phyloP scores from a whole-genome alignment of 53 echinoderm and acorn worm species.

The Arbacia lixula region DNA sequence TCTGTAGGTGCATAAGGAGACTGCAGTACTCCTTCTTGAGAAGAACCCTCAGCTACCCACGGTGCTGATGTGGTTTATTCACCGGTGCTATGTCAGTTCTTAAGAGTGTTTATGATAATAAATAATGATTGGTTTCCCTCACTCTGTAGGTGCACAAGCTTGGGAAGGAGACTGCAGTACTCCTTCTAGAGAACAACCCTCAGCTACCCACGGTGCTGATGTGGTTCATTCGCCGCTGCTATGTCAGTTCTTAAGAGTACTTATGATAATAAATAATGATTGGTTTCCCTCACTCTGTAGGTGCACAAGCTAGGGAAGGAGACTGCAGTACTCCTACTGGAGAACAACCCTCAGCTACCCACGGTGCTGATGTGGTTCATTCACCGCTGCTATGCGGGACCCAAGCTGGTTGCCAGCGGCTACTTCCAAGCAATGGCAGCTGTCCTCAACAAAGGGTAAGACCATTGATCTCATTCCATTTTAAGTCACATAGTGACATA shows the following conservation, averaged over 20 bases:
- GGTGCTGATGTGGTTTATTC: constrained; percentile 82
- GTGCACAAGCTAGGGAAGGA: constrained; percentile 91
- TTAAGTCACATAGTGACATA: too few species aligned
- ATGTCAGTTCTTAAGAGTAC: too few species aligned
- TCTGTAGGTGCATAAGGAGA: too few species aligned
- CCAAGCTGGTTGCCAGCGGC: constrained; percentile 87
- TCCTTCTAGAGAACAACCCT: constrained; percentile 78
- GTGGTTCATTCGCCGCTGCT: constrained; percentile 82
- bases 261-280: too few species aligned
- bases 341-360: constrained; percentile 81
- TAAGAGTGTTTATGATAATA: too few species aligned
- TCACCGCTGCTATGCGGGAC: constrained; percentile 91
- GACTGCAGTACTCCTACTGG: constrained; percentile 84
- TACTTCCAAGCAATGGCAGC: constrained; percentile 97
- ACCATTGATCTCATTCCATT: too few species aligned
- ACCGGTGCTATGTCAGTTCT: constrained; percentile 97
- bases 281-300: constrained; percentile 24
- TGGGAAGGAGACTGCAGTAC: constrained; percentile 84
- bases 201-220: constrained; percentile 71
- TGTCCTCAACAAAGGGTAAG: constrained; percentile 81
- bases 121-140: too few species aligned
- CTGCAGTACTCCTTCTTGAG: constrained; percentile 85
- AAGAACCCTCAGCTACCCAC: constrained; percentile 81
- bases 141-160: constrained; percentile 85
- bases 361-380: constrained; percentile 87